Evolutionary conservation across 1,140 invertebrate species (phyloP), one percentile per base, ranked within the genome.

Genomic region (Orius insidiosus): DNA sequence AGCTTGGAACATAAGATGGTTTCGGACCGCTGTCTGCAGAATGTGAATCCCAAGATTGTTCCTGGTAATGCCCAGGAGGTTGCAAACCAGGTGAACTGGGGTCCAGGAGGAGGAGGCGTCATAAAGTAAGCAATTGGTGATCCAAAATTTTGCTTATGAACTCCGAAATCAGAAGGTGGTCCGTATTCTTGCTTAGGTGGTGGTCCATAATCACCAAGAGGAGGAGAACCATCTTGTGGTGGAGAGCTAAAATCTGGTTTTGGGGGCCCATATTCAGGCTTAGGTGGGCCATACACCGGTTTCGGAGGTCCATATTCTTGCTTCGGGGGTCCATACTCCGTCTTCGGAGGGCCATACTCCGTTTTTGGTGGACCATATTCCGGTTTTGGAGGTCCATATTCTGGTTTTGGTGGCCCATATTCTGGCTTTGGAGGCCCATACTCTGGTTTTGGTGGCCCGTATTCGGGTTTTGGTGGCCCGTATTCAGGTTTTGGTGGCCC

Each of bases 361-460:
- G 38, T 24, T 24, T 50, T 47, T 13, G 49, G 50, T 5, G 47
- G 46, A 6, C 41, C 46, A 15, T 45, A 40, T 38, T 48, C 38
- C 9, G 42, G 41, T 39, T 41, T 36, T 13, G 45, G 45, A 35
- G 47, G 39, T 5, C 46, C 46, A 32, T 47, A 42, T 45, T 53
- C 45, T 35, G 43, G 45, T 36, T 50, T 47, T 2, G 50, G 50
- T 10, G 47, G 50, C 5, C 45, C 45, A n/a, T 49, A 47, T 35
- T 52, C 48, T 24, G 34, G 40, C 18, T 47, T 47, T 2, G 47
- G 48, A 13, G 40, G 42, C 1, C 32, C 36, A 34, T 47, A 45
- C 15, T 46, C 51, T 19, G 43, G 44, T 34, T 50, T 47, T 13
- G 45, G 45, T n/a, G 45, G 48, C 2, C 45, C 47, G 19, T 44